phyloP scores from a whole-genome alignment of 2,888 invertebrate species.

The Orgyia antiqua region DNA sequence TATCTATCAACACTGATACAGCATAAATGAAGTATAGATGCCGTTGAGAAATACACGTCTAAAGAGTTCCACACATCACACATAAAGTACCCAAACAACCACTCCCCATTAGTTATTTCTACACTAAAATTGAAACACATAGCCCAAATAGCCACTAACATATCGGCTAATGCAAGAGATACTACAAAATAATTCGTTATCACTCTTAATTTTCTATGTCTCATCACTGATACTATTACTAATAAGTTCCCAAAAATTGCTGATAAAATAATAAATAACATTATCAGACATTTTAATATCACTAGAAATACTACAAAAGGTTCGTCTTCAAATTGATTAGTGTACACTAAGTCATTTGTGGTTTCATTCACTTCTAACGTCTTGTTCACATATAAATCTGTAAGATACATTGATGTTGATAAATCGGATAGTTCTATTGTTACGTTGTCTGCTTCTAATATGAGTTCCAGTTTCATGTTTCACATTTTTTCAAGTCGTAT shows the following conservation, averaged over 20 bases:
- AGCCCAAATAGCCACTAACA: slow-evolving; percentile 95
- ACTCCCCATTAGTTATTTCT: slow-evolving; percentile 88
- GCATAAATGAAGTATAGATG: slow-evolving; percentile 94
- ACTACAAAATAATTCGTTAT: slow-evolving; percentile 98
- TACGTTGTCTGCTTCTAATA: slow-evolving; percentile 48
- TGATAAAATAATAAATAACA: slow-evolving; percentile 91
- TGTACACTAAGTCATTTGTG: slow-evolving; percentile 51
- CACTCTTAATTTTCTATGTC: slow-evolving; percentile 81
- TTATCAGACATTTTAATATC: slow-evolving; percentile 86
- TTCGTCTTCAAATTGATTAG: slow-evolving; percentile 56
- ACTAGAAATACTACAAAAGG: slow-evolving; percentile 79
- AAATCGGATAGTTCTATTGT: slow-evolving; percentile 56
- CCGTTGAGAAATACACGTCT: slow-evolving; percentile 96
- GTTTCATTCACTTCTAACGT: slow-evolving; percentile 54
- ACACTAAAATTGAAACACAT: slow-evolving; percentile 97
- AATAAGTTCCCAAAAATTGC: slow-evolving; percentile 94
- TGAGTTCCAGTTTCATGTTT: slow-evolving; percentile 59
- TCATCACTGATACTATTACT: slow-evolving; percentile 90
- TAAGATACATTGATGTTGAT: slow-evolving; percentile 69
- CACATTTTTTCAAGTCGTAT: slow-evolving; percentile 45
- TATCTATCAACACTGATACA: slow-evolving; percentile 94
- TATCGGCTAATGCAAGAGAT: slow-evolving; percentile 94
- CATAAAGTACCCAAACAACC: slow-evolving; percentile 94
- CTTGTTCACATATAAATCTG: slow-evolving; percentile 54
- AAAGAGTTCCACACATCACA: slow-evolving; percentile 98